These are phyloP conservation scores for Oxycera nigricornis DNA, from an alignment of 2,888 invertebrate genomes.

Conservation along the genomic window DNA sequence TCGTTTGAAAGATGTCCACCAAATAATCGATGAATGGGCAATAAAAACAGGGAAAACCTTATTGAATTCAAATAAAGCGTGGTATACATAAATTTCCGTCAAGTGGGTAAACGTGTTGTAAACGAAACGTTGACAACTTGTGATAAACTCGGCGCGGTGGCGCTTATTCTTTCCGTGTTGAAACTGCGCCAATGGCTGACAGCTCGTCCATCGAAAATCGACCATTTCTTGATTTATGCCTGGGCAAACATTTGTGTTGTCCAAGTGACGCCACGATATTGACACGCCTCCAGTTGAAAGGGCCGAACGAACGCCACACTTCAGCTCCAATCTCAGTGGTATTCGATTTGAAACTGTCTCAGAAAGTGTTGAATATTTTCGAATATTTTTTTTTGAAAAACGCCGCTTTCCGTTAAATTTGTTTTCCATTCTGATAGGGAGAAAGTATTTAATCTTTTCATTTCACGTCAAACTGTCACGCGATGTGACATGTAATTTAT, in stretches of 20 bases:
- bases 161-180: not conserved
- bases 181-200: not conserved
- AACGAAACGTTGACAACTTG: not conserved
- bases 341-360: too few relatives aligned
- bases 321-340: too few relatives aligned
- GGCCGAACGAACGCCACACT: too few relatives aligned
- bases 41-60: not conserved
- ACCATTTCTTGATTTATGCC: not conserved
- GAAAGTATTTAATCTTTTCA: too few relatives aligned
- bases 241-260: not conserved
- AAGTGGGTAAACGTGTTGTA: not conserved
- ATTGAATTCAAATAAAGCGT: not conserved
- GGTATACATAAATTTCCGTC: not conserved
- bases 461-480: too few relatives aligned
- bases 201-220: not conserved
- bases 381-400: too few relatives aligned
- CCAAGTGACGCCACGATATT: not conserved
- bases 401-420: too few relatives aligned
- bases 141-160: not conserved
- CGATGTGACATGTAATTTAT: too few relatives aligned
- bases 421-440: too few relatives aligned
- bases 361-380: too few relatives aligned
- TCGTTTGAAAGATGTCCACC: not conserved
- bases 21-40: not conserved
- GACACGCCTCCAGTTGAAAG: too few relatives aligned